These are phyloP conservation scores for Oxyteleia sp. DNA, from an alignment of 2,888 invertebrate species.

Conservation along the genomic window DNA sequence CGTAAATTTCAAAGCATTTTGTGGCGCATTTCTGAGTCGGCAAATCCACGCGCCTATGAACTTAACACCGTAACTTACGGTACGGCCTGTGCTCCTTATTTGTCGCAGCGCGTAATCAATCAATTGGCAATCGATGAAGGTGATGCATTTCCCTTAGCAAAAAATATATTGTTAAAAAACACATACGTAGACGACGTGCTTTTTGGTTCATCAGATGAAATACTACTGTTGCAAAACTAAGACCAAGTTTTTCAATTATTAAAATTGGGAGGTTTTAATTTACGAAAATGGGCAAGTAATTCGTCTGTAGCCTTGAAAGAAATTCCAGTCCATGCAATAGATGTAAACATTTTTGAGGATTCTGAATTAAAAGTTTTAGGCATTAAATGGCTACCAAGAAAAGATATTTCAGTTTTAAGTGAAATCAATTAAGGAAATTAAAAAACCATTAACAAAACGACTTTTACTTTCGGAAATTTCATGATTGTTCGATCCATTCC, in stretches of 20 bases:
- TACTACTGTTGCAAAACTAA: too few relatives aligned
- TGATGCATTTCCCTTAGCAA: too few relatives aligned
- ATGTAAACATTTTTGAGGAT: background rate
- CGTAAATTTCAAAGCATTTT: too few relatives aligned
- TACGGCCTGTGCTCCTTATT: background rate
- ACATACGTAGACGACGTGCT: slow-evolving; percentile 10
- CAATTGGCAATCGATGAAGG: slow-evolving; percentile 10
- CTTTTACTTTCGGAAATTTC: slow-evolving; percentile 1
- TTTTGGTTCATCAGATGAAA: too few relatives aligned
- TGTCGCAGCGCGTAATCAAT: background rate
- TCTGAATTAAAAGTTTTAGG: slow-evolving; percentile 6
- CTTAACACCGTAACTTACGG: slow-evolving; percentile 18
- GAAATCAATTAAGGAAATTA: too few relatives aligned
- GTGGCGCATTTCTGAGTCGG: too few relatives aligned
- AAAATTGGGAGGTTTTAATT: background rate
- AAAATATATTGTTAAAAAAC: too few relatives aligned
- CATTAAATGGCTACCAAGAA: background rate
- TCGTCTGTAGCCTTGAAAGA: too few relatives aligned
- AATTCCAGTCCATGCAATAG: too few relatives aligned
- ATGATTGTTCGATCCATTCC: slow-evolving; percentile 3
- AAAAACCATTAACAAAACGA: slow-evolving; percentile 18
- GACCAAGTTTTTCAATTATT: background rate
- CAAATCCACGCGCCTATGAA: too few relatives aligned
- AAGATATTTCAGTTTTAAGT: too few relatives aligned
- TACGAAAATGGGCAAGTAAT: slow-evolving; percentile 6